Evolutionary conservation across 2,888 invertebrate genomes (phyloP), one percentile per base, ranked within the genome.

Genomic region (Chorisops tibialis): DNA sequence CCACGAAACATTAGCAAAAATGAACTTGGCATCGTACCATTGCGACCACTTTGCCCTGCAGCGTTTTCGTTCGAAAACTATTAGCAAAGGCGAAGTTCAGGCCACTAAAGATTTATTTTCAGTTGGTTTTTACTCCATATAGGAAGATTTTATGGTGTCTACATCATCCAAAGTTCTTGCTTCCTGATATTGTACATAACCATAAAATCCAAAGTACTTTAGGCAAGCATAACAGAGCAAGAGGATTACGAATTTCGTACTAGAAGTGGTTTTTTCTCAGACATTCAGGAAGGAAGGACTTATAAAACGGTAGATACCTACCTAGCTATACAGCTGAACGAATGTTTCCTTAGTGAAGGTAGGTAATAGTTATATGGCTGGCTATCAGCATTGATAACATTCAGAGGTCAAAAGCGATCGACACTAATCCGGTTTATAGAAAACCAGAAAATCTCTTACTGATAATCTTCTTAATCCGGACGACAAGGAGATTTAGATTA

Each of bases 101-200:
- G 52, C 52, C 52, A 52, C 60, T 30, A 12, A 61, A 61, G 61
- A 61, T 52, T 61, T 61, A 61, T 52, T 37, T 47, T 16, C 14
- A 41, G 14, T 43, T 21, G 24, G 24, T 41, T 54, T 54, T 54
- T 41, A 54, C 54, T 54, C 41, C 22, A 54, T 41, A 24, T 41
- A 54, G 18, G 38, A 37, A 21, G 7, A 18, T 30, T 30, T 9
- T 30, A 2, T 30, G 9, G 30, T 9, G 1, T 30, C 7, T 30
- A 7, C 30, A 9, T n/a, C 3, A 30, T 30, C 4, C 7, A 30
- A 7, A 30, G 30, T 5, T 7, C 30, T 7, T 30, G 30, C 30
- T 7, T 30, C 30, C 30, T 5, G 30, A 30, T 30, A 30, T n/a
- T 9, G 30, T 30, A 30, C 30, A 30, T 30, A 30, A 30, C 30